These are phyloP conservation scores for Archivesica marissinica DNA, from an alignment of 1,140 invertebrate genomes.

Conservation along the genomic window DNA sequence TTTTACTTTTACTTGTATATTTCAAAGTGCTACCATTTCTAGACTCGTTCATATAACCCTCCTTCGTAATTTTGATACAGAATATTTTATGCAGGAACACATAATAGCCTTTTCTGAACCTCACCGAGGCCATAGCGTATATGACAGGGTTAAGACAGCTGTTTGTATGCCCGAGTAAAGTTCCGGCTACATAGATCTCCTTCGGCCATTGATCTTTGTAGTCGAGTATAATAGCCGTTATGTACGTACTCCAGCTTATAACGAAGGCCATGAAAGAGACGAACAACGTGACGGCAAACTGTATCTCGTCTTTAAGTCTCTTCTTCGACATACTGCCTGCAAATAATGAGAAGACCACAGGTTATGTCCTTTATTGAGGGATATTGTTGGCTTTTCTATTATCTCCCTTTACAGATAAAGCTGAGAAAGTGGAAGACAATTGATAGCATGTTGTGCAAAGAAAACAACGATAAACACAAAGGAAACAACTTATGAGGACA, in stretches of 20 bases:
- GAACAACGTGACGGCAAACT: constrained; percentile 52
- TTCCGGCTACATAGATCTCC: constrained; percentile 46
- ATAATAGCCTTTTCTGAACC: constrained; percentile 53
- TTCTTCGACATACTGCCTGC: constrained; percentile 29
- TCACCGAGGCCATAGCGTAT: constrained; percentile 30
- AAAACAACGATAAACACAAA: too few species aligned
- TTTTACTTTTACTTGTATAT: constrained; percentile 38
- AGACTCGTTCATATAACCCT: constrained; percentile 27
- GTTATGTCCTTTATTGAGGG: too few species aligned
- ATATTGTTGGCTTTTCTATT: too few species aligned
- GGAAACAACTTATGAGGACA: too few species aligned
- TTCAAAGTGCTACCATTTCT: neutral
- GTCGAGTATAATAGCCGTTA: constrained; percentile 38
- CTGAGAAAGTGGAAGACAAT: too few species aligned
- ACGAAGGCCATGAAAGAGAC: constrained; percentile 47
- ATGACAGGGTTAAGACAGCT: constrained; percentile 52
- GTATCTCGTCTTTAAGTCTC: constrained; percentile 45
- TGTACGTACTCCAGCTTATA: constrained; percentile 40
- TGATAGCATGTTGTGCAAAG: too few species aligned
- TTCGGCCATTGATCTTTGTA: constrained; percentile 50
- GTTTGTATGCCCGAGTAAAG: constrained; percentile 50
- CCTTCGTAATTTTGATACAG: constrained; percentile 48
- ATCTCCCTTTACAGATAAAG: too few species aligned
- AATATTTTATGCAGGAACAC: constrained; percentile 57
- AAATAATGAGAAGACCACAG: neutral